Evolutionary conservation across 92 coral and sea anemone species (phyloP).

Genomic region (Nematostella vectensis): DNA sequence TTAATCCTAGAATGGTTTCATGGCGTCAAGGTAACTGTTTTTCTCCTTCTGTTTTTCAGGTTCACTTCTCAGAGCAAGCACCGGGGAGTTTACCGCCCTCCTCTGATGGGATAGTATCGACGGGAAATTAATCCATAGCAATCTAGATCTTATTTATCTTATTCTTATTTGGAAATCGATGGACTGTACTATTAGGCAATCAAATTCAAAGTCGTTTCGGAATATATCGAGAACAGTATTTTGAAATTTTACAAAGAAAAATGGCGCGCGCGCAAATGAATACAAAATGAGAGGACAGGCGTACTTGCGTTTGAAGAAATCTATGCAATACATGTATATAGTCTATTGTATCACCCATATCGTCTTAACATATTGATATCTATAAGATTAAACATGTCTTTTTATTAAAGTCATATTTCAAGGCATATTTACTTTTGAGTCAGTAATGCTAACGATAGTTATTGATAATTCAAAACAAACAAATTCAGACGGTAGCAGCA

Average conservation of each 20-base stretch:
- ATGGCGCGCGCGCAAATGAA: background rate
- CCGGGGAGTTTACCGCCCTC: slow-evolving; percentile 51
- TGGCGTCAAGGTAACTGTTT: too few species aligned
- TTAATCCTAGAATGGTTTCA: too few species aligned
- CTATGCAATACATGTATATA: slow-evolving; percentile 2
- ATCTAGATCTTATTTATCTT: background rate
- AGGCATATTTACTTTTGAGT: slow-evolving; percentile 2
- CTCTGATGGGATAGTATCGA: slow-evolving; percentile 57
- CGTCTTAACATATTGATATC: background rate
- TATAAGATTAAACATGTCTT: background rate
- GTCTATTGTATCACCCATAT: background rate
- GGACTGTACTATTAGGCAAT: too few species aligned
- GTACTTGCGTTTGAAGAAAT: background rate
- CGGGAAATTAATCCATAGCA: slow-evolving; percentile 29
- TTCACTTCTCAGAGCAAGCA: slow-evolving; percentile 83
- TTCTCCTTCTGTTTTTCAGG: too few species aligned
- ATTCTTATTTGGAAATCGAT: too few species aligned
- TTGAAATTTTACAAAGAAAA: background rate
- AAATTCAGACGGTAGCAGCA: too few species aligned
- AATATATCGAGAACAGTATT: background rate
- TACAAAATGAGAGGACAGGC: background rate
- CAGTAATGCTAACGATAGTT: too few species aligned
- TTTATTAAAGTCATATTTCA: slow-evolving; percentile 8
- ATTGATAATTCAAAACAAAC: too few species aligned
- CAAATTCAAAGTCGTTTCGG: background rate